Conservation (phyloP, 2,888 invertebrate genomes). For the Heteromyza rotundicornis region DNA sequence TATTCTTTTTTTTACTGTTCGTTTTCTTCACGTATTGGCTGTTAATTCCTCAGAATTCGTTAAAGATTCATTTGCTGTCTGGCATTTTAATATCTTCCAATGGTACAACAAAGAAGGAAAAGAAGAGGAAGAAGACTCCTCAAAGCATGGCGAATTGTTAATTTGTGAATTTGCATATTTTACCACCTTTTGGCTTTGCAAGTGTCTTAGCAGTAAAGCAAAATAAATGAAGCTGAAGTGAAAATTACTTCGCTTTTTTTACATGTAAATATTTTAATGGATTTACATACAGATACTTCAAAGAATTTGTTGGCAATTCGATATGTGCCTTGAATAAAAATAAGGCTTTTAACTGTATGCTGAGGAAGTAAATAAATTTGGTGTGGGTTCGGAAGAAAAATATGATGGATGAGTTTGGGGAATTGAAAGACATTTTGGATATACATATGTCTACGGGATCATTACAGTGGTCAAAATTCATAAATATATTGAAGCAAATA, state of each 20-base stretch:
- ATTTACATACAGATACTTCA: not conserved
- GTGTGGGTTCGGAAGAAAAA: no score
- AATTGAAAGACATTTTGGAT: no score
- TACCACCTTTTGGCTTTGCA: not conserved
- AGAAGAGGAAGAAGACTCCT: no score
- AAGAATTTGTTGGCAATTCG: not conserved
- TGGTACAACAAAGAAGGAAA: not conserved
- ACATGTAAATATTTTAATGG: not conserved
- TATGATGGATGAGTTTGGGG: no score
- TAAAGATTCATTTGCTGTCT: not conserved
- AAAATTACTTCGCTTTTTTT: not conserved
- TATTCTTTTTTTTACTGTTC: not conserved
- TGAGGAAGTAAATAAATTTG: no score
- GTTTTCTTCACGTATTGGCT: not conserved
- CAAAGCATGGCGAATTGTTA: conserved; percentile 24
- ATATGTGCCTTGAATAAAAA: not conserved
- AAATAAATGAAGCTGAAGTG: not conserved
- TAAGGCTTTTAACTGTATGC: no score
- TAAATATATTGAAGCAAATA: no score
- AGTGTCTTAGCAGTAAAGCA: not conserved
- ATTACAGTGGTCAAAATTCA: no score
- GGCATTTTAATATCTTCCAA: not conserved
- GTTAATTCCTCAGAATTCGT: not conserved
- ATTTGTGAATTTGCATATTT: conserved; percentile 10
- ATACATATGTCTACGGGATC: no score